Evolutionary conservation across 1,140 invertebrate genomes (phyloP), one percentile per base, ranked within the genome.

Genomic region (Ectropis grisescens): DNA sequence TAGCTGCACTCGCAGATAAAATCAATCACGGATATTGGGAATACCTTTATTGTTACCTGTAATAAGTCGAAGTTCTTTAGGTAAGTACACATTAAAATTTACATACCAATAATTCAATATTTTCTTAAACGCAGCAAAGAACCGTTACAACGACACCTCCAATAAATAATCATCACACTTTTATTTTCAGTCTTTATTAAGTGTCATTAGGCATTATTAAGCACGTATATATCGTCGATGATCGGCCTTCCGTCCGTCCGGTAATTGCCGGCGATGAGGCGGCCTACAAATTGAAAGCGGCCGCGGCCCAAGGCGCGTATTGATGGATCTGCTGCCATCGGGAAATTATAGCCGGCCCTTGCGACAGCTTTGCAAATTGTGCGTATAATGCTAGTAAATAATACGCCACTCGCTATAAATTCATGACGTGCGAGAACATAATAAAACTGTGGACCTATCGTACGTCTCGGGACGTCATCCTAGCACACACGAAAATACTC

Each of bases 161-260:
- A 58, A 58, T 62, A 72, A 72, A 72, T 70, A 71, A 72, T 65
- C 58, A 50, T 67, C 53, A 67, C 66, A 74, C 59, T 66, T 72
- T 70, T 72, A 75, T 75, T 66, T 70, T 67, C 55, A 40, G 58
- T 67, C 71, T 76, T 68, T 72, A 80, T 80, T 74, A 70, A 70
- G 62, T 68, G 70, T 76, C 75, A 75, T 80, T 80, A 80, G 71
- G 64, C 61, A 68, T 80, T 76, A 80, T 80, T 75, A 76, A 75
- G 64, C 64, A 56, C 56, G 58, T 68, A 65, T 68, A 65, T 69
- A 76, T 70, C 64, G 66, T 64, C 65, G 72, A 74, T 71, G 69
- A 64, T 56, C 67, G 61, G 67, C 74, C 74, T 79, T 76, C 74
- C 74, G 71, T 72, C 68, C 62, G 59, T 34, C 46, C 58, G 58